Percentiles rank a stretch among this genome's conserved stretches.
phyloP scores from a whole-genome alignment of 2,113 vertebrate genomes.

The Catagonus wagneri region DNA sequence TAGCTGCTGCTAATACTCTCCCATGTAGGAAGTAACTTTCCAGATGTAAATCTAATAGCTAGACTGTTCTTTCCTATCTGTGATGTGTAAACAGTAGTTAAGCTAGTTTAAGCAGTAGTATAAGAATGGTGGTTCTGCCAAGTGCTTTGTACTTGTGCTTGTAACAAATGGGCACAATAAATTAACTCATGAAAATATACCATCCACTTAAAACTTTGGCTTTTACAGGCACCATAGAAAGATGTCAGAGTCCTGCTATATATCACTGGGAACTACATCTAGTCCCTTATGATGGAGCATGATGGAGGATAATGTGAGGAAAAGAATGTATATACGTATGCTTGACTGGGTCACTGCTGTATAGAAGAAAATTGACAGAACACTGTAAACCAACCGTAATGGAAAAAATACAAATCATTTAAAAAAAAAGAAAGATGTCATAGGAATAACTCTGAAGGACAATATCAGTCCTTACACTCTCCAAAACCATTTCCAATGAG shows the following conservation, averaged over 20 bases:
- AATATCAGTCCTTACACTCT: constrained; percentile 24
- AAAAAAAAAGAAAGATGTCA: background rate
- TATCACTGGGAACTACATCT: too few species aligned
- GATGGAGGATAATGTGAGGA: too few species aligned
- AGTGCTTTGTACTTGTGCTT: background rate
- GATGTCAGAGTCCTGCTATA: background rate
- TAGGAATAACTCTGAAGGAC: constrained; percentile 38
- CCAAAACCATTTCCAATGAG: background rate
- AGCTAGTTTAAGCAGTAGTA: background rate
- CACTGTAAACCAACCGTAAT: too few species aligned
- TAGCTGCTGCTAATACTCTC: background rate
- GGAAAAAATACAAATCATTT: too few species aligned
- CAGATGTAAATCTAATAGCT: background rate
- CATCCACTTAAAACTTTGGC: background rate
- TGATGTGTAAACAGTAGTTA: background rate
- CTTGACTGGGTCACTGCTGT: too few species aligned
- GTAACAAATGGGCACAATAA: constrained; percentile 16
- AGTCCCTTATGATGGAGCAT: too few species aligned
- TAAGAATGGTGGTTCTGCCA: background rate
- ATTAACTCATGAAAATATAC: constrained; percentile 13
- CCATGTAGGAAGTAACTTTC: background rate
- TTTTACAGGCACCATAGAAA: background rate
- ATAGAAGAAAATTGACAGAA: too few species aligned
- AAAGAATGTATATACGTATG: too few species aligned
- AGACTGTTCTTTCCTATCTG: background rate